phyloP scores from a whole-genome alignment of 2,113 vertebrate genomes.

The Crotalus horridus region DNA sequence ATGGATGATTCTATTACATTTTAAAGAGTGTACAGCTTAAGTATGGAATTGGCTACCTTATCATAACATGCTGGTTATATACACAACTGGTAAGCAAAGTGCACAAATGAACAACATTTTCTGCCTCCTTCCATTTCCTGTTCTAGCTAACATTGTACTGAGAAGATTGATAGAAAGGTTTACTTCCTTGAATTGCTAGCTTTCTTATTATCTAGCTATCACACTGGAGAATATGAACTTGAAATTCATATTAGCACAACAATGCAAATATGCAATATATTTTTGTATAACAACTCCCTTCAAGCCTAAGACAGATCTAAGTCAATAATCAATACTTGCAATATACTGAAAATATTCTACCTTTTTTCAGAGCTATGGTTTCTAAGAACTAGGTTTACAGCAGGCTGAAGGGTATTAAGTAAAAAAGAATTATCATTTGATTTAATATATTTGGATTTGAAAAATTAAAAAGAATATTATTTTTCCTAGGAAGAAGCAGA shows the following conservation, averaged over 20 bases:
- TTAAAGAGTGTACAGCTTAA: background rate
- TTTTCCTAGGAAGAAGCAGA: conserved; percentile 5
- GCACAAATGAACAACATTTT: background rate
- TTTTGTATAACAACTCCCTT: conserved; percentile 27
- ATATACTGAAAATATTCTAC: background rate
- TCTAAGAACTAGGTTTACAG: background rate
- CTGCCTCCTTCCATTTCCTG: background rate
- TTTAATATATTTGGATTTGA: background rate
- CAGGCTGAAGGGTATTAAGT: conserved; percentile 25
- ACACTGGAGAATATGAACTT: background rate
- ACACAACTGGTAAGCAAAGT: background rate
- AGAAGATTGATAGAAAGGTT: background rate
- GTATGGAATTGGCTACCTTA: background rate
- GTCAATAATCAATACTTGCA: conserved; percentile 8
- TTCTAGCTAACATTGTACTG: background rate
- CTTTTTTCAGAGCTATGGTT: background rate
- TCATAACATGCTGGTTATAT: background rate
- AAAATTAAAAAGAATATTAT: background rate
- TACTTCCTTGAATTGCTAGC: background rate
- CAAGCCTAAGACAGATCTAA: conserved; percentile 37
- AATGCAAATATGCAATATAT: conserved; percentile 29
- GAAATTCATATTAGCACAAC: conserved; percentile 9
- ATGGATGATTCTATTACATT: background rate
- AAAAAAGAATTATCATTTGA: background rate
- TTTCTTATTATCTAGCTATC: background rate